Base-by-base conservation (phyloP, 2,113 vertebrate species). In the Noctilio leporinus region DNA sequence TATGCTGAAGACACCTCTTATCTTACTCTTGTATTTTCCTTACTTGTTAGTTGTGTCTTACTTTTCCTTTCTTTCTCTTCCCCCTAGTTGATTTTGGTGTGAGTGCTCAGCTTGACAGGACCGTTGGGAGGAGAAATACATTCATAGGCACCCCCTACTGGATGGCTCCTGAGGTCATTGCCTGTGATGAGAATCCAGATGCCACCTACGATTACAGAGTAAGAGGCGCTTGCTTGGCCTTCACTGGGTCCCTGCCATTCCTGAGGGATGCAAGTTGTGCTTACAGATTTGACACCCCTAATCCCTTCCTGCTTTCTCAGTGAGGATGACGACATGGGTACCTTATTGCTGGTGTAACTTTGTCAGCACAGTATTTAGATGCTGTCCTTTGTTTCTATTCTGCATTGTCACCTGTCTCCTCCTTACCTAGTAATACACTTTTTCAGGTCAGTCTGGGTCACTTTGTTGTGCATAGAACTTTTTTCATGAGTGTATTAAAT, bases 161-260 rank as follows among this genome's bases (percentile, higher is more conserved):
- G 99, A 99, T 99, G 99, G 99, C 99, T 55, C 99, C 99, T 1
- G 99, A 99, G 98, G 99, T 99, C 98, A 99, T 99, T 16, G 99
- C 99, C 85, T 99, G 99, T 72, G 99, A 99, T 11, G 99, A 99
- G 98, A 99, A 99, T 98, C 99, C 99, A 19, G 99, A 99, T 64
- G 99, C 99, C 76, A 99, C 99, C 1, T 99, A 99, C 2, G 99
- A 99, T 98, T 99, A 99, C 98, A 99, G 99, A 98, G 99, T 99
- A 96, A 98, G 98, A 94, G 53, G 70, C 28, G n/a, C 47, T 28
- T 17, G 28, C 43, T 73, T 33, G 43, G 69, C 59, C 35, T 57
- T 26, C 28, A 7, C 14, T 3, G 5, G 26, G 40, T 49, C 57
- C 28, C n/a, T 53, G 49, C 40, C 6, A 0, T 30, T 51, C 24